Percentiles rank a stretch among this genome's conserved stretches.
These are phyloP conservation scores for Drosophila funebris DNA, from an alignment of 1,140 invertebrate species.

Conservation along the genomic window DNA sequence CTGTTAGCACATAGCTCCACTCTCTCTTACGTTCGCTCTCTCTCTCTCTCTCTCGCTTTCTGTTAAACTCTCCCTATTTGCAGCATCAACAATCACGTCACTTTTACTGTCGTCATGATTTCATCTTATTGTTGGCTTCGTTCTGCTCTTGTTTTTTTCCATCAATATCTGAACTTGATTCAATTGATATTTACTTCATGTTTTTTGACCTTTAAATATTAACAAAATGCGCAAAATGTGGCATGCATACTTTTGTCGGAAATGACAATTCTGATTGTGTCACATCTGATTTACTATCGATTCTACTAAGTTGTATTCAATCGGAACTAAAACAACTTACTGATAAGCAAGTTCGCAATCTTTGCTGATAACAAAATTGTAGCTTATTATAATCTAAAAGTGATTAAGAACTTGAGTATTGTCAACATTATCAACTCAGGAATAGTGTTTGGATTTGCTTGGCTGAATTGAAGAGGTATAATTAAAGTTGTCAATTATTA, in stretches of 20 bases:
- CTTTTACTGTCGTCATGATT: slow-evolving; percentile 60
- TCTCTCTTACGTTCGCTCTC: not conserved
- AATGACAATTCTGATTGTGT: not conserved
- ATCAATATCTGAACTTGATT: not conserved
- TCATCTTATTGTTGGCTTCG: slow-evolving; percentile 5
- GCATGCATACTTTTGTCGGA: not conserved
- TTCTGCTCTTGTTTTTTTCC: not conserved
- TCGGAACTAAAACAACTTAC: not conserved
- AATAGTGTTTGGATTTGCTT: not conserved
- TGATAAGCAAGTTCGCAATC: not conserved
- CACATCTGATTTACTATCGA: not conserved
- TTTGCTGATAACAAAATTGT: not conserved
- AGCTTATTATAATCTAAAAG: not conserved
- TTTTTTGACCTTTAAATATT: slow-evolving; percentile 3
- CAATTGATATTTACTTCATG: not conserved
- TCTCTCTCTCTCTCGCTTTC: slow-evolving; percentile 3
- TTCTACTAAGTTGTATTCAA: not conserved
- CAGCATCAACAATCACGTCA: slow-evolving; percentile 48
- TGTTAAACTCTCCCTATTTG: not conserved
- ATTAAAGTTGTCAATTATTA: not conserved
- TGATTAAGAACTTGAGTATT: not conserved
- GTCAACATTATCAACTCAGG: not conserved
- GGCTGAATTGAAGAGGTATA: not conserved
- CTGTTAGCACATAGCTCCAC: slow-evolving; percentile 10
- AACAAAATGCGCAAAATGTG: slow-evolving; percentile 15